phyloP scores from a whole-genome alignment of 1,140 invertebrate genomes.

The Pemphigus obesinymphae region DNA sequence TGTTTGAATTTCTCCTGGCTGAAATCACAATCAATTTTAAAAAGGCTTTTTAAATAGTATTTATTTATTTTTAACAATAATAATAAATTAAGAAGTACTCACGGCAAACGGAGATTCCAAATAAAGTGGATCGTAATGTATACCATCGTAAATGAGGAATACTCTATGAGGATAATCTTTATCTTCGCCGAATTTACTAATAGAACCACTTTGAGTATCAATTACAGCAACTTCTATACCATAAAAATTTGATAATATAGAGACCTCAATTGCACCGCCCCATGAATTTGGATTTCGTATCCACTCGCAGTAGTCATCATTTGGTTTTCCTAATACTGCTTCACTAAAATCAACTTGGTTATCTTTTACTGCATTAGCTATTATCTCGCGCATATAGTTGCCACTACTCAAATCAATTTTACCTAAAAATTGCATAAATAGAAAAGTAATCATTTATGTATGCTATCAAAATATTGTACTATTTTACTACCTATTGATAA shows the following conservation, averaged over 20 bases:
- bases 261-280: constrained; percentile 92
- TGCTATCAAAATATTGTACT: too few species aligned
- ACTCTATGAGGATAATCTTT: constrained; percentile 76
- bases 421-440: constrained; percentile 52
- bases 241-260: constrained; percentile 84
- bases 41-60: too few species aligned
- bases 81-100: constrained; percentile 45
- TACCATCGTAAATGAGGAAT: constrained; percentile 90
- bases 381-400: constrained; percentile 74
- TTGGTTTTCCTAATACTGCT: constrained; percentile 80
- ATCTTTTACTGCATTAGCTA: constrained; percentile 72
- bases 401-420: constrained; percentile 69
- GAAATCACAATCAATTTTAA: constrained; percentile 37
- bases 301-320: constrained; percentile 82
- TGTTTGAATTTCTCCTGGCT: constrained; percentile 63
- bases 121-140: constrained; percentile 92
- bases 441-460: too few species aligned
- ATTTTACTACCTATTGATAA: too few species aligned
- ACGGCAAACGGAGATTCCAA: constrained; percentile 58
- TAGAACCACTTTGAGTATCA: constrained; percentile 81
- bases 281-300: constrained; percentile 78
- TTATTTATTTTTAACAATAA: neutral
- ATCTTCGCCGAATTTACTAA: constrained; percentile 92
- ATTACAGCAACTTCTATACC: constrained; percentile 90
- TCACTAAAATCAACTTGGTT: constrained; percentile 76